Conservation (phyloP, 1,140 invertebrate species). For the Gerris buenoi region DNA sequence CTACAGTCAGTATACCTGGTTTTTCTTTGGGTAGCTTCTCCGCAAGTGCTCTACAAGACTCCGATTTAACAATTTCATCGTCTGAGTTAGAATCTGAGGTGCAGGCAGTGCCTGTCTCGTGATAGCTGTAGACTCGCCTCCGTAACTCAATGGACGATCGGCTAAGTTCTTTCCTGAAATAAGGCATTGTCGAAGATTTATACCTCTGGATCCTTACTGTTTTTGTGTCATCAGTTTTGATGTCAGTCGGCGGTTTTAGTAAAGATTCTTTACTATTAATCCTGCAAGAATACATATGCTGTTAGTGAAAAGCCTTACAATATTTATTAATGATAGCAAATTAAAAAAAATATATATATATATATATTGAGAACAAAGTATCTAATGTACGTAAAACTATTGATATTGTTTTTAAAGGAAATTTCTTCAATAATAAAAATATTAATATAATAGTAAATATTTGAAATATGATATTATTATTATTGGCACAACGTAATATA, state of each 20-base stretch:
- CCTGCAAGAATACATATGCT: not conserved
- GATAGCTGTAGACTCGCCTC: slow-evolving; percentile 36
- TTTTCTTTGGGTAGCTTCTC: not conserved
- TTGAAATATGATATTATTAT: no score
- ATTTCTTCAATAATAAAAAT: no score
- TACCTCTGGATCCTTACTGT: not conserved
- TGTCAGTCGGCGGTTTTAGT: not conserved
- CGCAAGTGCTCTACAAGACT: not conserved
- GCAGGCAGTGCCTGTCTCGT: slow-evolving; percentile 26
- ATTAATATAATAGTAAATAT: no score
- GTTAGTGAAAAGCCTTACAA: no score
- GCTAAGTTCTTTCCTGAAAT: slow-evolving; percentile 19
- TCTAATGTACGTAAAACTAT: no score
- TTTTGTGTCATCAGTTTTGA: not conserved
- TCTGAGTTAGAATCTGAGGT: slow-evolving; percentile 13
- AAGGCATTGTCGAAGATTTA: not conserved
- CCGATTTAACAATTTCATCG: slow-evolving; percentile 7
- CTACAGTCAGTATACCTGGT: not conserved
- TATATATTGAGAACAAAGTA: no score
- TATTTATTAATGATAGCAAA: no score
- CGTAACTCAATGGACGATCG: slow-evolving; percentile 22
- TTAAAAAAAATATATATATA: no score
- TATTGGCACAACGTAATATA: no score
- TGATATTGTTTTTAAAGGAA: no score
- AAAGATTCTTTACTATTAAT: not conserved